A percentile compares a stretch with the other conserved stretches of the same genome.
Evolutionary conservation across 92 coral and sea anemone species (phyloP).

Genomic region (Zoanthus gigantus): DNA sequence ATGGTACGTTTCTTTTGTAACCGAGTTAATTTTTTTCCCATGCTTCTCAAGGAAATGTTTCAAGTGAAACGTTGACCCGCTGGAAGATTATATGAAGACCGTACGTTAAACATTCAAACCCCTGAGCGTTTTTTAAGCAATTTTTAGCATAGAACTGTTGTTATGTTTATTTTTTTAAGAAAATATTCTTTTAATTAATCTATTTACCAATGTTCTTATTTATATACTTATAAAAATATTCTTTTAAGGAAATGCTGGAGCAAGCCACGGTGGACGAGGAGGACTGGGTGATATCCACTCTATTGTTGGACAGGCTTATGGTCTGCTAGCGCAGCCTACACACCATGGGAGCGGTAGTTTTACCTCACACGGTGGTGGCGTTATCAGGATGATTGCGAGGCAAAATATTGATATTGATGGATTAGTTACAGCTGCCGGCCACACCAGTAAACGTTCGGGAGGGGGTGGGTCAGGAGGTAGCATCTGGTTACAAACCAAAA

Average conservation of each 20-base stretch:
- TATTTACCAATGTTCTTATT: not conserved
- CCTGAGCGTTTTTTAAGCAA: too few species aligned
- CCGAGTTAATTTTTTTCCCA: too few species aligned
- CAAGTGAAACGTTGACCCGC: too few species aligned
- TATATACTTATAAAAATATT: not conserved
- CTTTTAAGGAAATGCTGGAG: conserved; percentile 68
- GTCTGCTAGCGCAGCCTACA: conserved; percentile 59
- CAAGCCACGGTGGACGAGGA: conserved; percentile 77
- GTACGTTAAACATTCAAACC: too few species aligned
- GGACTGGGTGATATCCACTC: conserved; percentile 59
- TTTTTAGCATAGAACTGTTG: too few species aligned
- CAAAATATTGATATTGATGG: conserved; percentile 65
- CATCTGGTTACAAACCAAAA: conserved; percentile 56
- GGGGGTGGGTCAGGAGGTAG: conserved; percentile 78
- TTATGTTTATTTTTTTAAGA: too few species aligned
- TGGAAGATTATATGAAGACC: too few species aligned
- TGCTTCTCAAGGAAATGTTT: too few species aligned
- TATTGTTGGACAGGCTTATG: conserved; percentile 66
- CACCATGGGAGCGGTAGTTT: conserved; percentile 67
- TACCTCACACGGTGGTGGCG: conserved; percentile 69
- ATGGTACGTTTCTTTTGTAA: conserved; percentile 42
- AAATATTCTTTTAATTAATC: too few species aligned
- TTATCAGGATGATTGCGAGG: conserved; percentile 51
- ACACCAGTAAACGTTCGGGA: conserved; percentile 42
- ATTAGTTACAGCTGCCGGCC: conserved; percentile 61